Base-by-base conservation (phyloP, 2,888 invertebrate species). In the Eupithecia exiguata region DNA sequence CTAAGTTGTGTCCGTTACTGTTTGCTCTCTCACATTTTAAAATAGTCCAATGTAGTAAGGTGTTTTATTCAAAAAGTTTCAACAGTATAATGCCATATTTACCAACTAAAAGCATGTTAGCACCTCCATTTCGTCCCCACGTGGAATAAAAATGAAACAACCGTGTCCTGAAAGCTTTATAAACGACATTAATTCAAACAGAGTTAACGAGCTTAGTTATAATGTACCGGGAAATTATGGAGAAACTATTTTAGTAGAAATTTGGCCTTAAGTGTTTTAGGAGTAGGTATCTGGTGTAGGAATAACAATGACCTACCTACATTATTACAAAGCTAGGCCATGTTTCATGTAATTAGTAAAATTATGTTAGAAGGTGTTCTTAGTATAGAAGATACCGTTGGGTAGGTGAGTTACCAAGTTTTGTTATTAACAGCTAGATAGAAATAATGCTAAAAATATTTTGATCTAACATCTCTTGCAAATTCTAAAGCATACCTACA, bases 71-170 rank as follows among this genome's bases (percentile, higher is more conserved):
- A 35, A 21, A 66, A 66, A 66, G 36, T 21, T 66, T 62, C 16
- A 35, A 62, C 30, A 35, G 35, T 30, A 14, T 18, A 35, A 35
- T 62, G 61, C 40, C 66, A 66, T 25, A 36, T 66, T 66, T 21
- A 43, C 25, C n/a, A 43, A 63, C 49, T 71, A 68, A 68, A 71
- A 68, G 62, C 43, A 63, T 71, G 10, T 43, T 68, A 65, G 46
- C 40, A 30, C 71, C 68, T 71, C 25, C 40, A 35, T 58, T 58
- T 83, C 77, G 79, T 75, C 78, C 75, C 79, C 79, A 70, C 74
- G 53, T 79, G 80, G 83, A 84, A 81, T 81, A 79, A 84, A 83
- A 84, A 86, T 83, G 82, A 81, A 83, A 80, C 81, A 82, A 82
- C 82, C 78, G 78, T 79, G 79, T 78, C 74, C 81, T 79, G 77